Percentiles rank a stretch among this genome's conserved stretches.
phyloP scores from a whole-genome alignment of 2,888 invertebrate species.

The Drosophila mercatorum region DNA sequence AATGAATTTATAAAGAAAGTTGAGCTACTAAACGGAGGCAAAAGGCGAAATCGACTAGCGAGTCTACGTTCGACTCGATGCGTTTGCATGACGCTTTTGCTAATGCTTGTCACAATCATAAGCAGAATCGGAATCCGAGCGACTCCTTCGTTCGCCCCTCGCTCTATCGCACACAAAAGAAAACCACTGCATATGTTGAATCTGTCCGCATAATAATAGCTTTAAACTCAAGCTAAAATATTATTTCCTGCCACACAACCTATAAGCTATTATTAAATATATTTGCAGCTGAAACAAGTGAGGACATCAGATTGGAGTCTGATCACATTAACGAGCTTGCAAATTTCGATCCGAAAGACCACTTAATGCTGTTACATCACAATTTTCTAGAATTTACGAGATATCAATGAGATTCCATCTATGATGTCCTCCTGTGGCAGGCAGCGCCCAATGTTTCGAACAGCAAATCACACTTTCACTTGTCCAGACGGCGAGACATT shows the following conservation, averaged over 20 bases:
- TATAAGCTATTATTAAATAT: not conserved
- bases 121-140: not conserved
- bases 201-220: not conserved
- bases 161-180: not conserved
- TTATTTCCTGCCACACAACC: not conserved
- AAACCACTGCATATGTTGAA: not conserved
- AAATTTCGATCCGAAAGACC: not conserved
- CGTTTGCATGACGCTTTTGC: not conserved
- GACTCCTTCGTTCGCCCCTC: not conserved
- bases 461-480: slow-evolving; percentile 59
- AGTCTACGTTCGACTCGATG: not conserved
- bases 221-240: too few species aligned
- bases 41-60: slow-evolving; percentile 13
- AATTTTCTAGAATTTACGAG: not conserved
- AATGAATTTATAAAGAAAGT: slow-evolving; percentile 65
- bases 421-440: not conserved
- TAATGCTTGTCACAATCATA: not conserved
- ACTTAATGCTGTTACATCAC: not conserved
- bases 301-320: not conserved
- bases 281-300: not conserved
- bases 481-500: slow-evolving; percentile 83
- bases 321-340: not conserved
- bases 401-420: not conserved
- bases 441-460: slow-evolving; percentile 22
- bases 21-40: slow-evolving; percentile 57